Percentiles rank a stretch among this genome's conserved stretches.
Evolutionary conservation across 64 coral and sea anemone genomes (phyloP).

Genomic region (Montipora cactus): DNA sequence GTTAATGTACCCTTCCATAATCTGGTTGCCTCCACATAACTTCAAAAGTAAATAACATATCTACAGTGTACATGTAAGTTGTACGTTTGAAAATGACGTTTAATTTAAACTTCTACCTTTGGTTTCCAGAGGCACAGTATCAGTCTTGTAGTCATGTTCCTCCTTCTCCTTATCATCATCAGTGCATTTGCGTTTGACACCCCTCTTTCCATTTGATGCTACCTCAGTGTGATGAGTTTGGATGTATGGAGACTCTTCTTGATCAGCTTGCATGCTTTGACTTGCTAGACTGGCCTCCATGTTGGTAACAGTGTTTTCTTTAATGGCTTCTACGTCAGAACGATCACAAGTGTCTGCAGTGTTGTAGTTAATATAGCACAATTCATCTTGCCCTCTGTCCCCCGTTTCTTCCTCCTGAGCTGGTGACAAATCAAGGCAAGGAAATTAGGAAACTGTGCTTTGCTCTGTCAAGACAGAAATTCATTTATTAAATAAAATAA

Average conservation of each 20-base stretch:
- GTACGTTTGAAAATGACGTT: too few species aligned
- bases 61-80: too few species aligned
- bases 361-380: background rate
- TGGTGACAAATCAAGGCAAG: background rate
- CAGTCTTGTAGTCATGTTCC: background rate
- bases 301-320: background rate
- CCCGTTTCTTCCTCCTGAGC: background rate
- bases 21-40: too few species aligned
- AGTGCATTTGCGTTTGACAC: slow-evolving; percentile 11
- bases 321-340: background rate
- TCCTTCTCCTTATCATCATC: background rate
- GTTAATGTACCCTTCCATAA: too few species aligned
- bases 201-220: background rate
- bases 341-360: background rate
- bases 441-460: background rate
- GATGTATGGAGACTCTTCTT: background rate
- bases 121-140: background rate
- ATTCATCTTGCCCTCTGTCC: background rate
- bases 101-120: background rate
- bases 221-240: background rate
- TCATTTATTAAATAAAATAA: too few species aligned
- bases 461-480: background rate
- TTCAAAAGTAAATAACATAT: too few species aligned
- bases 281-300: background rate
- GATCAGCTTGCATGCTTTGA: background rate